Conservation (phyloP, 2,113 vertebrate genomes). For the Cathartes aura region DNA sequence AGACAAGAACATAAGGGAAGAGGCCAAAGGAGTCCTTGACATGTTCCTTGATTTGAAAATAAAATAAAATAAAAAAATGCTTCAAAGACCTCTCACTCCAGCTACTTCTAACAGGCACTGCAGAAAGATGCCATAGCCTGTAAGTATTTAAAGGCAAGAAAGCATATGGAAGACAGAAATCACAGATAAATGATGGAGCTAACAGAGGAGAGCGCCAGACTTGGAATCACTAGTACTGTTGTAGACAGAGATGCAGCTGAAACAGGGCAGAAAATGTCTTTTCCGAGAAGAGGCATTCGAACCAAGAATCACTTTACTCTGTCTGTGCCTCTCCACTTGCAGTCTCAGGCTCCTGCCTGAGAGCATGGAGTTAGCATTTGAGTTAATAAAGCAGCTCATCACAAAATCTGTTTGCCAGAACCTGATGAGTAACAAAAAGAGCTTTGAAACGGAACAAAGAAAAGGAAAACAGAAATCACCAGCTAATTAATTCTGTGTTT, state of each 20-base stretch:
- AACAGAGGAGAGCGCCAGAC: neutral
- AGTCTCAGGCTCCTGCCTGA: neutral
- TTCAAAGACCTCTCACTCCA: neutral
- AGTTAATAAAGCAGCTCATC: neutral
- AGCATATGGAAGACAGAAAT: neutral
- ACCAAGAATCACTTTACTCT: neutral
- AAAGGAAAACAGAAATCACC: neutral
- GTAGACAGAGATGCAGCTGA: neutral
- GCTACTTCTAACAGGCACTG: neutral
- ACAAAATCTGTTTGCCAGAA: neutral
- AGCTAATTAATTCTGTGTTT: neutral
- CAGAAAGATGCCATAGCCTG: neutral
- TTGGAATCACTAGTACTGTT: neutral
- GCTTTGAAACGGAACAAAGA: neutral
- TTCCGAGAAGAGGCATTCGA: neutral
- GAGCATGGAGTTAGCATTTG: rapidly evolving
- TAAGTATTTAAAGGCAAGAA: neutral
- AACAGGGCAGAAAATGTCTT: neutral
- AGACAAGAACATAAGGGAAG: neutral
- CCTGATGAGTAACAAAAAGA: neutral
- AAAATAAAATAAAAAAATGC: too few species aligned
- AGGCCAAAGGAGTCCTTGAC: neutral
- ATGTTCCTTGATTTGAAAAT: neutral
- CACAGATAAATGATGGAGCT: rapidly evolving
- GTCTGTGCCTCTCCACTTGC: neutral